Evolutionary conservation across 2,888 invertebrate genomes (phyloP), one percentile per base, ranked within the genome.

Genomic region (Lamellibrachia columna): DNA sequence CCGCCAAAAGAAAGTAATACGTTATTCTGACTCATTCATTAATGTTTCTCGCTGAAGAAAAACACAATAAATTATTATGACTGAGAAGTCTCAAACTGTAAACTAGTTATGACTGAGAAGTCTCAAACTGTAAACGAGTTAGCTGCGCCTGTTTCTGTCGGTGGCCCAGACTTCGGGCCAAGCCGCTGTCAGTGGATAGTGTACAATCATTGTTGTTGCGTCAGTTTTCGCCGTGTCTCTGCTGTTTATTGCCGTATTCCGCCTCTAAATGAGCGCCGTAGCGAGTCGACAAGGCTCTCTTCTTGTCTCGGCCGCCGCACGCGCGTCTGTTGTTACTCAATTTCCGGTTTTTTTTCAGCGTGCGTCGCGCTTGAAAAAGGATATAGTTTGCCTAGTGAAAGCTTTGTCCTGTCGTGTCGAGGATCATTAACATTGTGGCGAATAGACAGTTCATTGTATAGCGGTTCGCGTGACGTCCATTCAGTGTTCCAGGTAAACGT

Each of bases 281-380:
- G 22, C 75, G 40, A 40, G 40, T 40, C 40, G 75, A 75, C 75
- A 75, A 75, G 75, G 75, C 22, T 2, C 11, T 22, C 3, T 1
- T 75, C 75, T 75, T 75, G 75, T 75, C 75, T 75, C 75, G 75
- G 22, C 75, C 22, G 15, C 75, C 75, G 22, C 75, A 22, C 75
- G 22, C 22, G 75, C 22, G 75, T 75, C 75, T 75, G 75, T 75
- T 75, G 22, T 75, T 75, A 75, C 75, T 75, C 75, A 75, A 75
- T n/a, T 75, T 75, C 75, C 75, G 11, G 75, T 75, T 75, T 75
- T 40, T 40, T 75, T 75, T 75, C 75, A 75, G 75, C 75, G 75
- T 22, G 75, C 75, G 75, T 75, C 75, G 75, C 75, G 75, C 75
- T 75, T 75, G 75, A 75, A 75, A 75, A 75, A 75, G 75, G 75